Evolutionary conservation across 2,888 invertebrate species (phyloP), one percentile per base, ranked within the genome.

Genomic region (Erebia palarica): DNA sequence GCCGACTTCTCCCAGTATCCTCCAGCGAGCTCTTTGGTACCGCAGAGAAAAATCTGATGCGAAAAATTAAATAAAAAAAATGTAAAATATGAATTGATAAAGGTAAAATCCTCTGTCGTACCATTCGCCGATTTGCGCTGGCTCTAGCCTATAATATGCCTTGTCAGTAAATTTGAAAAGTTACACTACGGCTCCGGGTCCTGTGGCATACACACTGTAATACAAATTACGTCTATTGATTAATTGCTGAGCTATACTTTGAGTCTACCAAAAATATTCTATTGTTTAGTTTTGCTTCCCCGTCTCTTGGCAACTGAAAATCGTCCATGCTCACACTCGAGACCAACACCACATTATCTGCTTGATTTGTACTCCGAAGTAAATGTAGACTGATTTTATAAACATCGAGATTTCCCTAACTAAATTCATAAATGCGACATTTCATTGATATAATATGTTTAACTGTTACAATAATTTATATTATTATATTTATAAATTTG

Each of bases 261-360:
- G 82, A 81, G 81, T 80, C 80, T 80, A 76, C 79, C 73, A 68
- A 71, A 66, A 67, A 75, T 80, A 78, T 81, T 84, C 81, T 78
- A 71, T 81, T 81, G 82, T 86, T 84, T 36, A 42, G 27, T 53
- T 44, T 66, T 89, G 91, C 91, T 92, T 92, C 92, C 92, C 88
- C 91, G 91, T 91, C 91, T 82, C 80, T 87, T 82, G 84, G 86
- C 89, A 86, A 88, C 86, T 86, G 81, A 68, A 86, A 84, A 89
- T 87, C 87, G 92, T 92, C 91, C 87, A 84, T 90, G 79, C 85
- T 84, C 79, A 82, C 92, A 91, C 87, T 86, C 88, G 71, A 81
- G 85, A 88, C 89, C 89, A 80, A 87, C 90, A 83, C 85, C 86
- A 88, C 84, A 69, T 16, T 4, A 66, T 70, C 76, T 84, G 81